These are phyloP conservation scores for Homarus gammarus DNA, from an alignment of 2,888 invertebrate genomes.

Conservation along the genomic window DNA sequence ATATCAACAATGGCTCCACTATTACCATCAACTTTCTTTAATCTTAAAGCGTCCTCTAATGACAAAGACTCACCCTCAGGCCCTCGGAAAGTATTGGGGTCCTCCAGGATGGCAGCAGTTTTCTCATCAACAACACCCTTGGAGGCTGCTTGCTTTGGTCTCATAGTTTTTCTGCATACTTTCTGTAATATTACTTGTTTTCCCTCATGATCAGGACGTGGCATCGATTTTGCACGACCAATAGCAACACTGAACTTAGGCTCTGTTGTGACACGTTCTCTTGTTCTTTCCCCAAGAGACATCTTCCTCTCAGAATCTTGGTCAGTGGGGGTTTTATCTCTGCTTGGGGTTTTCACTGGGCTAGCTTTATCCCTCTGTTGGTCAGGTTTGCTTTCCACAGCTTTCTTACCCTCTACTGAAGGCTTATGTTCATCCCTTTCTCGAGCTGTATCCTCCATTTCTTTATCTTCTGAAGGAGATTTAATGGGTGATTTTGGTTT, in stretches of 20 bases:
- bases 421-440: background rate
- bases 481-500: background rate
- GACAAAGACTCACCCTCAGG: conserved; percentile 82
- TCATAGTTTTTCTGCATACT: conserved; percentile 86
- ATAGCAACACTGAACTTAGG: conserved; percentile 86
- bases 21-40: conserved; percentile 86
- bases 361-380: background rate
- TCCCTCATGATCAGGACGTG: conserved; percentile 83
- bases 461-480: conserved; percentile 1
- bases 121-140: conserved; percentile 90
- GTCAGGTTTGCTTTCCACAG: background rate
- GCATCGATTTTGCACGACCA: conserved; percentile 83
- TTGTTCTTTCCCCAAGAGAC: conserved; percentile 83
- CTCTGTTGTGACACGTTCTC: conserved; percentile 83
- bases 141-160: conserved; percentile 86
- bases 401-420: background rate
- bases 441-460: background rate
- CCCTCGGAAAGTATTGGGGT: conserved; percentile 57
- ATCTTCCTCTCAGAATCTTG: conserved; percentile 79
- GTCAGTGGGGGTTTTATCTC: conserved; percentile 78
- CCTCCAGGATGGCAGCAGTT: conserved; percentile 85
- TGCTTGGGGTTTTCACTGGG: background rate
- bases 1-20: conserved; percentile 91
- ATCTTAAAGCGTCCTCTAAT: conserved; percentile 87
- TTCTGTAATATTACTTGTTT: conserved; percentile 88